Conservation (phyloP, 2,113 vertebrate species). For the Myotis brandtii region DNA sequence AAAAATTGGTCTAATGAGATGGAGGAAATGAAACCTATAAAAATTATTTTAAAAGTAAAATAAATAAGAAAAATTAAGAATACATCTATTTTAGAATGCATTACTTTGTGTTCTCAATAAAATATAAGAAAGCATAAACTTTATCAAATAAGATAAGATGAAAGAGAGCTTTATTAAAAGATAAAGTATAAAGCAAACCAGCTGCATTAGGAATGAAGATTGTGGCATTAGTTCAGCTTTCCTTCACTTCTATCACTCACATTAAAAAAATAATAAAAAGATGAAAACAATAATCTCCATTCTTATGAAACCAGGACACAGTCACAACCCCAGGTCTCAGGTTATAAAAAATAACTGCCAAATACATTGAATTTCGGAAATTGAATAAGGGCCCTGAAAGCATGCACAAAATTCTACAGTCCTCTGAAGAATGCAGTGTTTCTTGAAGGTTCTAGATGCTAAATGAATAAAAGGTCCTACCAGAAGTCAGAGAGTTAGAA, state of each 20-base stretch:
- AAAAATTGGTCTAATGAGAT: neutral
- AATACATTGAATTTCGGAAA: neutral
- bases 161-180: slow-evolving; percentile 49
- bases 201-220: slow-evolving; percentile 36
- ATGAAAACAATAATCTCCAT: slow-evolving; percentile 17
- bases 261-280: slow-evolving; percentile 53
- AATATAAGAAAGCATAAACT: slow-evolving; percentile 36
- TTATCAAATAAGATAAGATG: slow-evolving; percentile 64
- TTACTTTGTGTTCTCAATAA: slow-evolving; percentile 38
- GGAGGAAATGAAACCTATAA: slow-evolving; percentile 28
- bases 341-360: neutral
- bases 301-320: neutral
- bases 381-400: neutral
- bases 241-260: neutral
- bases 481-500: neutral
- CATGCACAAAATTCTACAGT: neutral
- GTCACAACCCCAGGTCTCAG: neutral
- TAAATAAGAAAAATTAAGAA: slow-evolving; percentile 44
- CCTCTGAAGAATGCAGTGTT: neutral
- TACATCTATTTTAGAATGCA: neutral
- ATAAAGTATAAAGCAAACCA: slow-evolving; percentile 49
- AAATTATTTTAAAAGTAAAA: slow-evolving; percentile 40
- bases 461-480: neutral
- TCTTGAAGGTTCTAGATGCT: neutral
- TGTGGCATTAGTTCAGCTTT: neutral